Base-by-base conservation (phyloP, 2,113 vertebrate genomes). In the Plecotus auritus region DNA sequence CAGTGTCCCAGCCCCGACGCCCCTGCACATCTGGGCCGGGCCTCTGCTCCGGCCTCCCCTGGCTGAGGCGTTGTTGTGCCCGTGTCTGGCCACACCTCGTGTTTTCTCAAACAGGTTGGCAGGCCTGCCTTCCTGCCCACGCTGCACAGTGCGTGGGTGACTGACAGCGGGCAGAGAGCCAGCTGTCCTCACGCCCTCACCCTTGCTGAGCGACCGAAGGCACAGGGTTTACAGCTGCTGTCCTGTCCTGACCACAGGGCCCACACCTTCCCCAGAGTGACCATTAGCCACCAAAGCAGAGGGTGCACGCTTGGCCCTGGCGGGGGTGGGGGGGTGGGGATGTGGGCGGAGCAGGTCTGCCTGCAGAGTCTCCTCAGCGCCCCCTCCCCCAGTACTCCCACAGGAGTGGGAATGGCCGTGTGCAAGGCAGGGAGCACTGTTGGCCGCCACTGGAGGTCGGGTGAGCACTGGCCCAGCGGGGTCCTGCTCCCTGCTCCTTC, bases 71-170 rank as follows among this genome's bases (percentile, higher is more conserved):
- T 3, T 11, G 4, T 7, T 9, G 14, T 5, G 49, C 72, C 0
- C 45, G 47, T 26, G 14, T 23, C n/a, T 1, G 7, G n/a, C 42
- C 18, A 23, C 30, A 20, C 2, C 17, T 23, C 9, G 0, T 0
- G 10, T 51, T 47, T 42, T 6, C 54, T 23, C 37, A 59, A 0
- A 5, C 9, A 42, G 92, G 4, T 20, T 23, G 51, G 83, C 74
- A n/a, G 40, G 10, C 54, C 32, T 49, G 64, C 40, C 69, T 74
- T 67, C 42, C 82, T 90, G 5, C 88, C 83, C 14, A 26, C 47
- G 35, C 1, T 0, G 76, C 83, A 4, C 18, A 7, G 6, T 22
- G 42, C 45, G 30, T 5, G n/a, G 85, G 51, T 56, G 32, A 16
- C 42, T 5, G 69, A 17, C 40, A 8, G 3, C 56, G 56, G 83